Base-by-base conservation (phyloP, 1,140 invertebrate species). In the Macrocentrus cingulum region DNA sequence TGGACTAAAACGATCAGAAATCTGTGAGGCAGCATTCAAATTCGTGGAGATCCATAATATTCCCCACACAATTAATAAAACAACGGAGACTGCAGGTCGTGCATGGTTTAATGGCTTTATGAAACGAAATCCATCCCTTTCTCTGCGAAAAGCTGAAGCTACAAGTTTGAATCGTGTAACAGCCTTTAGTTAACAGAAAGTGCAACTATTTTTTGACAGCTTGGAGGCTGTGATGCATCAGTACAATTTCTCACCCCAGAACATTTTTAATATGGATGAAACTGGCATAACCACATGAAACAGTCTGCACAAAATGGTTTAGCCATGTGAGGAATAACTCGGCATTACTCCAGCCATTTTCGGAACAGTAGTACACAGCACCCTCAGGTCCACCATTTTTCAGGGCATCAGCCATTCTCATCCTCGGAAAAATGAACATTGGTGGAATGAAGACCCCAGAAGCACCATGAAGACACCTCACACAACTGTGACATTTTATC, bases 181-280 rank as follows among this genome's bases (percentile, higher is more conserved):
- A 25, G 70, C 39, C 32, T 59, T 36, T 45, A 80, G 77, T 63
- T 49, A 52, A 61, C 46, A 34, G 29, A 71, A 69, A 42, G 56
- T 64, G 4, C 32, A 44, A 18, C 13, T 23, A 46, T 67, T 70
- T 61, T 66, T 57, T 55, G 36, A 59, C 16, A 66, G 66, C 39
- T 54, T 66, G 9, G 37, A 64, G 46, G 22, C 9, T 7, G 20
- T 66, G 7, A 13, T 58, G 52, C 34, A 34, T 13, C 19, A 52
- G 34, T 13, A 56, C 34, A 36, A 60, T 5, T 66, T 70, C 39
- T 1, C 29, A 15, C 16, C 60, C 2, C 45, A 54, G 13, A 34
- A 44, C 59, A 78, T 82, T 41, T 79, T 63, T 52, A 80, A 81
- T 64, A 62, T 79, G 18, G 80, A 83, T 66, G 82, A 83, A 64